phyloP scores from a whole-genome alignment of 2,888 invertebrate species.

The Helicoverpa assulta region DNA sequence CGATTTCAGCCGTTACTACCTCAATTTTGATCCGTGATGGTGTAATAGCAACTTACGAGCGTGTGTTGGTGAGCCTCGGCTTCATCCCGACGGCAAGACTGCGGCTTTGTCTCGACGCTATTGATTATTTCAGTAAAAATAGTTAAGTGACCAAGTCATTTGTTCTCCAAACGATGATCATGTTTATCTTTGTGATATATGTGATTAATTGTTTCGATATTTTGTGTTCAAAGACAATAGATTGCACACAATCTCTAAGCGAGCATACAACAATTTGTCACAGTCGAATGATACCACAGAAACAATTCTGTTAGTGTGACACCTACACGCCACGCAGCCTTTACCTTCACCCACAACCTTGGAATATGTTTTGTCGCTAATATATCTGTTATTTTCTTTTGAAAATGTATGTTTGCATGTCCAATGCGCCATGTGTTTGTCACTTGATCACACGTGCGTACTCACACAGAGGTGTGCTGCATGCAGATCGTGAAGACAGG shows the following conservation, averaged over 20 bases:
- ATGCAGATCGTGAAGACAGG: slow-evolving; percentile 91
- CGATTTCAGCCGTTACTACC: slow-evolving; percentile 81
- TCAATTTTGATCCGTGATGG: slow-evolving; percentile 91
- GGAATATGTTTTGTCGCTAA: slow-evolving; percentile 50
- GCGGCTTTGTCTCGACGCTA: slow-evolving; percentile 91
- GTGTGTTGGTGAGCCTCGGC: slow-evolving; percentile 90
- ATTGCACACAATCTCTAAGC: slow-evolving; percentile 31
- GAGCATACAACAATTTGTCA: slow-evolving; percentile 54
- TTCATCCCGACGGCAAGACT: slow-evolving; percentile 91
- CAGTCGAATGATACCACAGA: slow-evolving; percentile 53
- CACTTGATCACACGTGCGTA: slow-evolving; percentile 82
- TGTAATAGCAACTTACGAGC: slow-evolving; percentile 90
- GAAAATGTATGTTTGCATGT: slow-evolving; percentile 69
- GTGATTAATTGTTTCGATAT: slow-evolving; percentile 43
- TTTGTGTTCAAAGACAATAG: slow-evolving; percentile 31
- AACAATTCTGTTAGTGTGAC: slow-evolving; percentile 32
- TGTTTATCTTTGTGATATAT: slow-evolving; percentile 28
- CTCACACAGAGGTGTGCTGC: slow-evolving; percentile 91
- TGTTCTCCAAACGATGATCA: slow-evolving; percentile 7
- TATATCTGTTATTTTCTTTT: slow-evolving; percentile 61
- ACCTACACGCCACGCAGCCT: slow-evolving; percentile 48
- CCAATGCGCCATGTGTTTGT: slow-evolving; percentile 68
- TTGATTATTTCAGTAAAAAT: slow-evolving; percentile 92
- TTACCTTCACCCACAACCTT: slow-evolving; percentile 27
- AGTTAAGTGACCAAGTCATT: slow-evolving; percentile 83